Evolutionary conservation across 2,113 vertebrate genomes (phyloP).

Genomic region (mouse (Mus musculus)): DNA sequence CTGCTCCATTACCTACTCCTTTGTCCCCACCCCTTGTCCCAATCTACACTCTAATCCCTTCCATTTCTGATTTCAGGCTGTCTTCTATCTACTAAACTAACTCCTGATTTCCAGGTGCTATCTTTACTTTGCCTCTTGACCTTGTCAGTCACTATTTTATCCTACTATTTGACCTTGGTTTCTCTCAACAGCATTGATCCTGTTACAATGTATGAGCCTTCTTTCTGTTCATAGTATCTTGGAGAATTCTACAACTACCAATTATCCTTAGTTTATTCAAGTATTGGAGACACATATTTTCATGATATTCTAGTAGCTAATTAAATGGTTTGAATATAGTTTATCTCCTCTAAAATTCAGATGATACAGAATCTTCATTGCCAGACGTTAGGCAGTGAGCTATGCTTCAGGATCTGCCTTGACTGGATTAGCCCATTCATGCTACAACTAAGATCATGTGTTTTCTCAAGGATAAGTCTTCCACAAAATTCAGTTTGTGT

Average conservation of each 20-base stretch:
- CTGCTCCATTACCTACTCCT: no score
- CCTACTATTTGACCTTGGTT: background rate
- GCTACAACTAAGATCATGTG: background rate
- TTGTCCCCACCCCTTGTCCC: background rate
- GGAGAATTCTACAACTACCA: background rate
- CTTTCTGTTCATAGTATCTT: background rate
- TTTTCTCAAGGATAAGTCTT: background rate
- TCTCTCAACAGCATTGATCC: background rate
- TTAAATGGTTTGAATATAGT: background rate
- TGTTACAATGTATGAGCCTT: background rate
- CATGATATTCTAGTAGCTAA: background rate
- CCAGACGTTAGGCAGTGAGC: background rate
- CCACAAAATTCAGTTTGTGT: background rate
- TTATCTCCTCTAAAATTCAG: background rate
- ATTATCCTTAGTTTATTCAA: background rate
- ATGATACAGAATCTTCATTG: background rate
- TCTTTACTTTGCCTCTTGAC: background rate
- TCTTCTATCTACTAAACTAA: background rate
- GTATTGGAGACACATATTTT: background rate
- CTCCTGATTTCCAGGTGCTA: background rate
- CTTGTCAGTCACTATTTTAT: background rate
- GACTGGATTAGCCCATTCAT: background rate
- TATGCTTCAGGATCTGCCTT: background rate
- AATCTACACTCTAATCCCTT: background rate
- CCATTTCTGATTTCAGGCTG: background rate